Conservation (phyloP, 2,113 vertebrate genomes). For the Crotalus viridis region DNA sequence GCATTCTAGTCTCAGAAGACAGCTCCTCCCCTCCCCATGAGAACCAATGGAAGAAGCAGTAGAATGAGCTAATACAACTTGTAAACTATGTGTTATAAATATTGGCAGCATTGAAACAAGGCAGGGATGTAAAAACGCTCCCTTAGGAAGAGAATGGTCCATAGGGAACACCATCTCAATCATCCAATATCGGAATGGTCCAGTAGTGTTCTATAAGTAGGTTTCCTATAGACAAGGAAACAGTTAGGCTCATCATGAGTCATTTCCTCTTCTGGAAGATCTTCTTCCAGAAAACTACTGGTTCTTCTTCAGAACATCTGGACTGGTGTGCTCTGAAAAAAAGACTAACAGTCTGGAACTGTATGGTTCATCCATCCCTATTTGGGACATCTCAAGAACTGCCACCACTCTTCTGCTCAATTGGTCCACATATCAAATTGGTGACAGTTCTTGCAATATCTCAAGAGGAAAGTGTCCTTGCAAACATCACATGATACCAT, state of each 20-base stretch:
- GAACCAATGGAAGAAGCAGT: background rate
- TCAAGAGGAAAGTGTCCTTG: background rate
- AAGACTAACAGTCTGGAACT: background rate
- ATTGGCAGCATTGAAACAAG: constrained; percentile 14
- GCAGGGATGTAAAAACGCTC: background rate
- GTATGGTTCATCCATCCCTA: background rate
- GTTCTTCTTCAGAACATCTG: background rate
- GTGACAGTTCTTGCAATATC: background rate
- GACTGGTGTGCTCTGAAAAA: background rate
- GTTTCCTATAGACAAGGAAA: background rate
- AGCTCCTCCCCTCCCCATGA: background rate
- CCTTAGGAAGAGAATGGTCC: background rate
- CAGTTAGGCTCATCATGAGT: background rate
- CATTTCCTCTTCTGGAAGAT: background rate
- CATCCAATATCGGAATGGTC: background rate
- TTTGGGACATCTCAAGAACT: background rate
- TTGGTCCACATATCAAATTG: background rate
- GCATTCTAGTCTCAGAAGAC: background rate
- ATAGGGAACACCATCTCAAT: background rate
- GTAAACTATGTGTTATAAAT: background rate
- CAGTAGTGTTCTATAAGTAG: background rate
- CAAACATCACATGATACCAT: background rate
- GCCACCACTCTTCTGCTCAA: background rate
- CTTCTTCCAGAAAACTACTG: background rate
- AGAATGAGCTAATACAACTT: background rate